phyloP scores from a whole-genome alignment of 2,888 invertebrate genomes.

The Tupiocoris notatus region DNA sequence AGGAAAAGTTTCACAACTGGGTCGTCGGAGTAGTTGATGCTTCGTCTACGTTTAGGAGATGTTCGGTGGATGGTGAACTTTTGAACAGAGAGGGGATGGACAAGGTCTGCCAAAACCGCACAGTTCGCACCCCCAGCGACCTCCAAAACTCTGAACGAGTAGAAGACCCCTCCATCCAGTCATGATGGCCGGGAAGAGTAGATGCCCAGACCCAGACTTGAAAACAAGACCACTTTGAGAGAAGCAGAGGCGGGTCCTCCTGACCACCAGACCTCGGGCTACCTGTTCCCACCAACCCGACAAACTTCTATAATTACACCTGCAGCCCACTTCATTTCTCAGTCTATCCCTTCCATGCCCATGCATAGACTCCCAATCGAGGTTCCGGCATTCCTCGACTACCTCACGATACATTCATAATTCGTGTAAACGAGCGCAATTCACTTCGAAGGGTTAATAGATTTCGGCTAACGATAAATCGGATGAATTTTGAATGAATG shows the following conservation, averaged over 20 bases:
- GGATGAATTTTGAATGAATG: too few relatives aligned
- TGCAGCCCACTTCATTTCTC: slow-evolving; percentile 33
- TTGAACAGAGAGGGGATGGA: neutral
- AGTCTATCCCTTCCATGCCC: neutral
- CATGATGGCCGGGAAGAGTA: neutral
- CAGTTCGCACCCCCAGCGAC: neutral
- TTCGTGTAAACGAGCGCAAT: too few relatives aligned
- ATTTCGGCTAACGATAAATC: too few relatives aligned
- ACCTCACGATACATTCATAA: neutral
- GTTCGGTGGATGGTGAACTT: slow-evolving; percentile 15
- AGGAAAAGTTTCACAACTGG: neutral
- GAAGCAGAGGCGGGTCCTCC: neutral
- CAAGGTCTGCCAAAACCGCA: slow-evolving; percentile 24
- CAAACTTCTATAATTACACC: slow-evolving; percentile 33
- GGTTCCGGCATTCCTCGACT: too few relatives aligned
- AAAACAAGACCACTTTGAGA: slow-evolving; percentile 28
- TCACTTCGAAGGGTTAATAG: too few relatives aligned
- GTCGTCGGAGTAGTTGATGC: neutral
- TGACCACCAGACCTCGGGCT: slow-evolving; percentile 12
- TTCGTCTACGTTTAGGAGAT: neutral
- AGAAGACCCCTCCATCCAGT: neutral
- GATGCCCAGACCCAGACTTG: slow-evolving; percentile 8
- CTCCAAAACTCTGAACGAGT: neutral
- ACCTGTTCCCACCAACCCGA: neutral
- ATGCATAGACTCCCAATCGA: too few relatives aligned